These are phyloP conservation scores for Clytia hemisphaerica DNA, from an alignment of 30 jellyfish, hydroid and myxozoan genomes.

Conservation along the genomic window DNA sequence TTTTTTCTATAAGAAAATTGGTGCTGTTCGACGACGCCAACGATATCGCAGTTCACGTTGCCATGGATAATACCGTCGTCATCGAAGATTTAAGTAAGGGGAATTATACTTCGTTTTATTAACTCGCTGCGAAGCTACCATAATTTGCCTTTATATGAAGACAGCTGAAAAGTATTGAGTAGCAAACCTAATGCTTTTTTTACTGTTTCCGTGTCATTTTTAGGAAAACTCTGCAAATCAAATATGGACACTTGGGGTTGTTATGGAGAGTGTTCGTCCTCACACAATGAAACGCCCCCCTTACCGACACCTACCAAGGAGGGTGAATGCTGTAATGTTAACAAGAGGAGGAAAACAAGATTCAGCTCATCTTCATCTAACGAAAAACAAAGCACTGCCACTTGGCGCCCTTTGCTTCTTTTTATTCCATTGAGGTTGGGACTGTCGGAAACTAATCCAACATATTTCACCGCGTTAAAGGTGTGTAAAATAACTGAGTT, in stretches of 20 bases:
- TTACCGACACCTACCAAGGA: neutral
- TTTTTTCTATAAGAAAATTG: conserved; percentile 47
- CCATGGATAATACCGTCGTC: conserved; percentile 96
- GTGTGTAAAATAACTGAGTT: no score
- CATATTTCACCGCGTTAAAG: conserved; percentile 71
- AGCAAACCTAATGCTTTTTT: neutral
- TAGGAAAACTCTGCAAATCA: conserved; percentile 87
- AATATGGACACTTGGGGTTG: conserved; percentile 86
- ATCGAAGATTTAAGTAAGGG: conserved; percentile 86
- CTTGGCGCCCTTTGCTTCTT: conserved; percentile 88
- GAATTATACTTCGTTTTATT: neutral
- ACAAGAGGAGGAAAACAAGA: neutral
- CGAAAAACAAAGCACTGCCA: no score
- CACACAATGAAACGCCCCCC: neutral
- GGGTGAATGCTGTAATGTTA: neutral
- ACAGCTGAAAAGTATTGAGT: no score
- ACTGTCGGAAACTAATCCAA: conserved; percentile 76
- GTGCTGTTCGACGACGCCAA: conserved; percentile 90
- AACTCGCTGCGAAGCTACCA: neutral
- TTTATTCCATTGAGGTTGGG: conserved; percentile 92
- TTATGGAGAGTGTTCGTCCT: conserved; percentile 68
- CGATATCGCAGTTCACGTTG: conserved; percentile 83
- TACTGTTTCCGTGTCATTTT: neutral
- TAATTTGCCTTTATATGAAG: neutral
- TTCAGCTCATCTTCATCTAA: no score